Evolutionary conservation across 2,797 vertebrate species (phyloP), one percentile per base, ranked within the genome.

Genomic region (Gymnodraco acuticeps): DNA sequence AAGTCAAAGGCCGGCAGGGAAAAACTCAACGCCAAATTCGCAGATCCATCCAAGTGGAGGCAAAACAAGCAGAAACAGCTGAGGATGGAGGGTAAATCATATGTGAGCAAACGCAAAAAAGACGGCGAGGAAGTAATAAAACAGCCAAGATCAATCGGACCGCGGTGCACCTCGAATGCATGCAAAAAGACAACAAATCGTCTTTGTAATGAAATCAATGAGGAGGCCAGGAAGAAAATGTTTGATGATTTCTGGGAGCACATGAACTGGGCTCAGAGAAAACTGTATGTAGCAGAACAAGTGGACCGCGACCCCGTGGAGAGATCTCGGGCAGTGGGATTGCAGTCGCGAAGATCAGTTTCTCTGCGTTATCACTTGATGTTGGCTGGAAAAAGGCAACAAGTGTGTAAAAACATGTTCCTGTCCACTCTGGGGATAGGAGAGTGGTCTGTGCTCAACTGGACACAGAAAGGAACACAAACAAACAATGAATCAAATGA

Each of bases 371-470:
- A 89, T 68, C 73, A 87, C 61, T 7, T 89, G 67, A 46, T 82
- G 81, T 75, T 84, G 51, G 77, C 84, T 1, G 81, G 83, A 5
- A 71, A 79, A 45, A 67, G 77, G 75, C 81, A 74, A 58, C 83
- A 86, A 73, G 85, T 89, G 0, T 87, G 85, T 46, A 89, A 87
- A 43, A 85, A 86, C 64, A 87, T 77, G 77, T 89, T 89, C 73
- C 66, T 89, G 59, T 78, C 79, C 64, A 89, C 87, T 0, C 65
- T 89, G 66, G 87, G 87, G 56, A 47, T 89, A 5, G 79, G 87
- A 75, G 85, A 87, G 73, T 89, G 87, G 87, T 87, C 83, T 5
- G 85, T 87, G 66, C 83, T 87, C 19, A 84, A 42, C 85, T 86
- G 87, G 87, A 59, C 73, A 0, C 84, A 88, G 42, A 61, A 5